Evolutionary conservation across 2,888 invertebrate species (phyloP).

Genomic region (Ennomos quercinarius): DNA sequence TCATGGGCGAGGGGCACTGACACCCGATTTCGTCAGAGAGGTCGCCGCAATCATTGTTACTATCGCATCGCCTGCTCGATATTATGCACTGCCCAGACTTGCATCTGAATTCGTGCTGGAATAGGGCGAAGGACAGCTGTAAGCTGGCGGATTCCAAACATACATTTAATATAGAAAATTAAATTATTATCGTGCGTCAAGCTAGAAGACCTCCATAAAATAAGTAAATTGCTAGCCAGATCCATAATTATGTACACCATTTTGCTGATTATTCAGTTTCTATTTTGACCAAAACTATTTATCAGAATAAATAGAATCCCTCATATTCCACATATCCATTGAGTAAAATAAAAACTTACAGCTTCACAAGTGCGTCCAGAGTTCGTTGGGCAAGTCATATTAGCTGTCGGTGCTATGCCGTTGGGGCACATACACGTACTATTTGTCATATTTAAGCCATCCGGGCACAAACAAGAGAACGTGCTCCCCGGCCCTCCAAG

Average conservation of each 20-base stretch:
- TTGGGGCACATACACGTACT: slow-evolving; percentile 92
- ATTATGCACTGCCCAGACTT: slow-evolving; percentile 90
- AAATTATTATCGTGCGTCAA: no score
- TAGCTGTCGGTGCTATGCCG: slow-evolving; percentile 85
- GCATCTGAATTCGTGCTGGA: slow-evolving; percentile 87
- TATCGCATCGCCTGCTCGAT: slow-evolving; percentile 89
- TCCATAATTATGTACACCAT: no score
- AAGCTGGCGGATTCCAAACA: no score
- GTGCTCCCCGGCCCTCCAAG: slow-evolving; percentile 89
- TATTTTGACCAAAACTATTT: no score
- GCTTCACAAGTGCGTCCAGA: slow-evolving; percentile 84
- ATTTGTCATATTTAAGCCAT: slow-evolving; percentile 86
- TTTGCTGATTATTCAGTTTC: no score
- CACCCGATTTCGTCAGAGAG: slow-evolving; percentile 89
- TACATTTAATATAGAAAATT: no score
- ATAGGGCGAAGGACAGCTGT: background rate
- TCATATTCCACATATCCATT: no score
- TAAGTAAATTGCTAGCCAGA: no score
- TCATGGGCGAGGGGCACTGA: slow-evolving; percentile 87
- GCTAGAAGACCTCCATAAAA: no score
- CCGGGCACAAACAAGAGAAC: slow-evolving; percentile 92
- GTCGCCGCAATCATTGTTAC: slow-evolving; percentile 91
- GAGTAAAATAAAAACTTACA: slow-evolving; percentile 55
- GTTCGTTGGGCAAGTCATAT: slow-evolving; percentile 89
- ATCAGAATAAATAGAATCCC: background rate